These are phyloP conservation scores for Acrocephalus arundinaceus DNA, from an alignment of 2,113 vertebrate species.

Conservation along the genomic window DNA sequence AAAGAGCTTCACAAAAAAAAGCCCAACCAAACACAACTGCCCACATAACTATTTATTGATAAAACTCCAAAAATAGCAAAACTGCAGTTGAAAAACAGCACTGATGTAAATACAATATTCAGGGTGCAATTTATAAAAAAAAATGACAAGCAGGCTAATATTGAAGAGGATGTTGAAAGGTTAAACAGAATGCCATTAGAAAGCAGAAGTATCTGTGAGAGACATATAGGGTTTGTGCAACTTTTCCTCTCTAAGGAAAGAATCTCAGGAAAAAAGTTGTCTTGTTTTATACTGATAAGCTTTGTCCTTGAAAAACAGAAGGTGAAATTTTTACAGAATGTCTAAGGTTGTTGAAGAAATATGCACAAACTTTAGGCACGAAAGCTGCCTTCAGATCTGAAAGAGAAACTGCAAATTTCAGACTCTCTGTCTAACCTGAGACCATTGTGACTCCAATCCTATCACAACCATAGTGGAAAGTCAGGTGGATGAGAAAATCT, in stretches of 20 bases:
- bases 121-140: neutral
- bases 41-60: neutral
- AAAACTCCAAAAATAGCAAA: slow-evolving; percentile 26
- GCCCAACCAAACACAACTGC: neutral
- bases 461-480: neutral
- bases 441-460: neutral
- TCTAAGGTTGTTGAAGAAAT: neutral
- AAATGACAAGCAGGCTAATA: neutral
- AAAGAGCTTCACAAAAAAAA: neutral
- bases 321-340: neutral
- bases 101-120: neutral
- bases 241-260: neutral
- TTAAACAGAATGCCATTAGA: neutral
- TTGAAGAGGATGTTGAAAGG: neutral
- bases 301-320: neutral
- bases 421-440: neutral
- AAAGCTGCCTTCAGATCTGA: neutral
- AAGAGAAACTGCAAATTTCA: neutral
- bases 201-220: neutral
- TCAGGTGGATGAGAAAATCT: neutral
- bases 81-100: neutral
- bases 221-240: neutral
- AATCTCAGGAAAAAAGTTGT: neutral
- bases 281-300: neutral
- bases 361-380: neutral